Evolutionary conservation across 2,113 vertebrate species (phyloP), one percentile per base, ranked within the genome.

Genomic region (Hippocampus barbouri): DNA sequence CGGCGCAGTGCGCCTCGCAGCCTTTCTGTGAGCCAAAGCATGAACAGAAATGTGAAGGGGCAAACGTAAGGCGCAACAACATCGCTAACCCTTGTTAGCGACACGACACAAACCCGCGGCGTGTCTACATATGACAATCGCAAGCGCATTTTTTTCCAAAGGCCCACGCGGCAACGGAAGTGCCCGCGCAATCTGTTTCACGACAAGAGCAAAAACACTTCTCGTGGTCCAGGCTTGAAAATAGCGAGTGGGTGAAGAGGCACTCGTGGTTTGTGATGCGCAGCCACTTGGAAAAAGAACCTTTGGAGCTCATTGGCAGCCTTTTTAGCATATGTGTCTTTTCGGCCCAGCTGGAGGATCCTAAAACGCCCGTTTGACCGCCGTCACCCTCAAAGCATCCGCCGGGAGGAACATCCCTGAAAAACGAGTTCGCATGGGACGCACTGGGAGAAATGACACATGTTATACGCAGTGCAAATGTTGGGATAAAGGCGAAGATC

Each of bases 1-100:
- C 94, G 0, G 94, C 94, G 79, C 97, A 99, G 79, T 89, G 93
- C 1, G 89, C 93, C 83, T 96, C 96, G 76, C 97, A 99, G 79
- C 94, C 95, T 90, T 94, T 97, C 97, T 99, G 92, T 84, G 77
- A 84, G 84, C 66, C 1, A 40, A 71, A 4, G 56, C n/a, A 47
- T 0, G 20, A 38, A 9, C 23, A 12, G 12, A 8, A 53, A 21
- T 18, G 20, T 3, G 7, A 53, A 60, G 41, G 10, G 15, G 7
- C 20, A 21, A 23, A 23, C 18, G 14, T 38, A 4, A 6, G 38
- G 12, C 23, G 10, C n/a, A 5, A 41, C n/a, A 43, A 61, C 40
- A n/a, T 5, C 45, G 41, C 40, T 30, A 30, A 60, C 59, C 23
- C 41, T 66, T n/a, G 21, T 47, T 38, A 38, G 34, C 34, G 34